Conservation (phyloP, 2,797 vertebrate genomes). For the Varecia variegata region DNA sequence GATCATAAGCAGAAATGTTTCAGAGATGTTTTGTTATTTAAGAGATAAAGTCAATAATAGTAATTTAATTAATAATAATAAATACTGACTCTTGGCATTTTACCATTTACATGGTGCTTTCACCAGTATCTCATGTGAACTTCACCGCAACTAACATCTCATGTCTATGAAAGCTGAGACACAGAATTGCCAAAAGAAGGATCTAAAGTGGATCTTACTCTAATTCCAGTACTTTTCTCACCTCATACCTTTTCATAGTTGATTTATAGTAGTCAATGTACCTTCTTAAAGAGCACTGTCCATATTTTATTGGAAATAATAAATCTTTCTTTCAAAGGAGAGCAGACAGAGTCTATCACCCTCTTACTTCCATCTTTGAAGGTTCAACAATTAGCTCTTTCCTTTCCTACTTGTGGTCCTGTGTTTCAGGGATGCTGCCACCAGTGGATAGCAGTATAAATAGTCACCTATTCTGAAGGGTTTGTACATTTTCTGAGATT, state of each 20-base stretch:
- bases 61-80: constrained; percentile 22
- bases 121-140: neutral
- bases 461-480: neutral
- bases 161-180: neutral
- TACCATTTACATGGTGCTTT: neutral
- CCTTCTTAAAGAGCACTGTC: neutral
- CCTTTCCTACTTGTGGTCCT: neutral
- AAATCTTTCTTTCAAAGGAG: constrained; percentile 13
- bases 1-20: constrained; percentile 3
- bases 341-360: neutral
- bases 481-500: neutral
- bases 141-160: neutral
- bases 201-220: neutral
- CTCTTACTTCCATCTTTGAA: neutral
- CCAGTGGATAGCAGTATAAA: neutral
- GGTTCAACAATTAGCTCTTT: neutral
- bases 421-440: neutral
- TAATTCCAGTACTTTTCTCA: neutral
- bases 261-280: neutral
- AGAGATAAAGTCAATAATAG: neutral
- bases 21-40: constrained; percentile 23
- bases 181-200: neutral
- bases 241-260: neutral
- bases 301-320: constrained; percentile 14
- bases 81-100: neutral